Percentiles rank a stretch among this genome's conserved stretches.
Conservation (phyloP, 2,797 vertebrate species). For the Darevskia nairensis region DNA sequence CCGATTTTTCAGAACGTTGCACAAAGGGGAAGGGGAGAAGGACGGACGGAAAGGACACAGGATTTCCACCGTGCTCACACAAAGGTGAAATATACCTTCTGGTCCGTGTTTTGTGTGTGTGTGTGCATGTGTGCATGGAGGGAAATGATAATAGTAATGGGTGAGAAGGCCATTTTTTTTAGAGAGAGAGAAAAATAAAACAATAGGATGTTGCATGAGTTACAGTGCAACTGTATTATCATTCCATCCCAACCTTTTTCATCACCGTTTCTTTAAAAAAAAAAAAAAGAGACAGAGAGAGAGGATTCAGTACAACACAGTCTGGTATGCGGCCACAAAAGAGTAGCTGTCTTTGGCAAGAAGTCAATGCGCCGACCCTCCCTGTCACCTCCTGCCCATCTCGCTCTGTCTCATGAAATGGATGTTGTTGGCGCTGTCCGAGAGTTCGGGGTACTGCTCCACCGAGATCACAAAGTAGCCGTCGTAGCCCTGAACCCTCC, state of each 20-base stretch:
- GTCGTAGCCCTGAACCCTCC: conserved; percentile 94
- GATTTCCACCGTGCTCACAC: conserved; percentile 85
- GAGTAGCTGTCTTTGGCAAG: conserved; percentile 99
- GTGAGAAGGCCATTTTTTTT: conserved; percentile 85
- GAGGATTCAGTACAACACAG: conserved; percentile 86
- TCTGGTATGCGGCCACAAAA: conserved; percentile 90
- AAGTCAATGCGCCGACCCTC: conserved; percentile 84
- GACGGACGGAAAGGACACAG: conserved; percentile 68
- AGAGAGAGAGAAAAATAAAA: conserved; percentile 69
- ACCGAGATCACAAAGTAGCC: conserved; percentile 96
- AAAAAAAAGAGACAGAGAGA: conserved; percentile 60
- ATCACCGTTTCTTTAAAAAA: conserved; percentile 63
- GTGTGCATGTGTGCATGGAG: too few species aligned
- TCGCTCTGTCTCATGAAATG: conserved; percentile 99
- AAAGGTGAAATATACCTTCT: conserved; percentile 78
- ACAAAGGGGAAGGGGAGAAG: conserved; percentile 77
- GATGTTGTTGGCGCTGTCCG: conserved; percentile 97
- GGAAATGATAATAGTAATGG: conserved; percentile 58
- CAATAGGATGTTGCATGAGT: conserved; percentile 82
- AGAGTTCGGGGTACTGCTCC: conserved; percentile 97
- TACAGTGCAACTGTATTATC: conserved; percentile 89
- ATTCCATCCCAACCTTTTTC: conserved; percentile 71
- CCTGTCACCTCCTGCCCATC: conserved; percentile 99
- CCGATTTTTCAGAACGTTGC: conserved; percentile 70
- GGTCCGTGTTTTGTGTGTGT: conserved; percentile 56